phyloP scores from a whole-genome alignment of 2,113 vertebrate genomes.

The Sturnira hondurensis region DNA sequence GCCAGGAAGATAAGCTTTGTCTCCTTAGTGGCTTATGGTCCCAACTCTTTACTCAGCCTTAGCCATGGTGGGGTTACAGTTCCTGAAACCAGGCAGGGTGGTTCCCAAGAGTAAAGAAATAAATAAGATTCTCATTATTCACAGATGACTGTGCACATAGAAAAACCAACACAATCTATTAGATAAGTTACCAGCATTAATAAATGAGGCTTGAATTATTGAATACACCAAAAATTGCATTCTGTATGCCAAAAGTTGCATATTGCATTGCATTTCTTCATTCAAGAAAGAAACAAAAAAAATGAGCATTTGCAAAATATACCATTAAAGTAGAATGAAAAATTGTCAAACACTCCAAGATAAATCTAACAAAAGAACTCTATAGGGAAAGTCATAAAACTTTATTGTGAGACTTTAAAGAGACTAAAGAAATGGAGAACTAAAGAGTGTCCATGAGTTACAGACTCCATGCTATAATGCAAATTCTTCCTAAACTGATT shows the following conservation, averaged over 20 bases:
- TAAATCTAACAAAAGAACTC: background rate
- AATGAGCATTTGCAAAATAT: background rate
- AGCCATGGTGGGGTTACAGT: too few relatives aligned
- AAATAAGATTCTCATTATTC: background rate
- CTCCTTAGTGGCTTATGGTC: too few relatives aligned
- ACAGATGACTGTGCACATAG: background rate
- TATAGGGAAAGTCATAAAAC: background rate
- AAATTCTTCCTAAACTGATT: background rate
- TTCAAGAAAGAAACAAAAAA: background rate
- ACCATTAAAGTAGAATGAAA: background rate
- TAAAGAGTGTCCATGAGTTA: background rate
- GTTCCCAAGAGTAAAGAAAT: background rate
- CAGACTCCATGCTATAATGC: background rate
- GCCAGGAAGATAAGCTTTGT: too few relatives aligned
- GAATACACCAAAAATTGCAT: background rate
- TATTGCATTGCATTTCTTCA: background rate
- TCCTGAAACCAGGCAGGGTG: too few relatives aligned
- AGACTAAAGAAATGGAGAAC: background rate
- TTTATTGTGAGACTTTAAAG: background rate
- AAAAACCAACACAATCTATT: background rate
- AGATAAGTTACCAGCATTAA: background rate
- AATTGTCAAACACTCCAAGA: background rate
- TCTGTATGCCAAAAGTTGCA: background rate
- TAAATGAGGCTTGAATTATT: background rate
- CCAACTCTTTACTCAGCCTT: too few relatives aligned